phyloP scores from a whole-genome alignment of 2,888 invertebrate genomes.

The Frankliniella intonsa region DNA sequence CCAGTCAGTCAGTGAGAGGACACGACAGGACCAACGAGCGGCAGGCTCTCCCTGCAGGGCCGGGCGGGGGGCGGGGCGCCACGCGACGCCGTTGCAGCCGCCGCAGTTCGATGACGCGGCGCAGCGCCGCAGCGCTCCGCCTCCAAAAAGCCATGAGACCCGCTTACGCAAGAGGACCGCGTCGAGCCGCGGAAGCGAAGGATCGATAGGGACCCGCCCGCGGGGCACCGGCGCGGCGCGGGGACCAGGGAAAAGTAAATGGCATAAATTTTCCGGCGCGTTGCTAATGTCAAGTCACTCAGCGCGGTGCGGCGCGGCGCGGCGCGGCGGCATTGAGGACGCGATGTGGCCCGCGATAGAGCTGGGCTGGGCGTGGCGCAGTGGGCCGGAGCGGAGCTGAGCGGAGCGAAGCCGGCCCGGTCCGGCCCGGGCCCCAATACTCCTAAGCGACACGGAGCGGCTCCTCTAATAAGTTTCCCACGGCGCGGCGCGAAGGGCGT shows the following conservation, averaged over 20 bases:
- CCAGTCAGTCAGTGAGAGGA: conserved; percentile 4
- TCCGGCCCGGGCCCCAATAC: neutral
- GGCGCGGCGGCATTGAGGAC: too few relatives aligned
- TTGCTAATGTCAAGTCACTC: neutral
- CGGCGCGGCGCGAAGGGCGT: neutral
- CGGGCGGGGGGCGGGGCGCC: too few relatives aligned
- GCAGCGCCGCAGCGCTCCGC: too few relatives aligned
- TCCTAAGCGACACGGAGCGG: neutral
- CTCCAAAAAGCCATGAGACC: too few relatives aligned
- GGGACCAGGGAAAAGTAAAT: neutral
- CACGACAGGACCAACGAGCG: too few relatives aligned
- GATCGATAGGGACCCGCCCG: neutral
- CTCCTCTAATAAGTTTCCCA: neutral
- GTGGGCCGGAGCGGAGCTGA: neutral
- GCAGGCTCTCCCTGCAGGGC: neutral
- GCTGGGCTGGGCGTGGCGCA: too few relatives aligned
- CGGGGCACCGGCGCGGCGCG: neutral
- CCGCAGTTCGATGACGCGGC: too few relatives aligned
- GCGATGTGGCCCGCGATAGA: too few relatives aligned
- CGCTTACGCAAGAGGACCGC: too few relatives aligned
- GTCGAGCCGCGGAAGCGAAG: too few relatives aligned
- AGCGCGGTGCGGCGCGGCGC: neutral
- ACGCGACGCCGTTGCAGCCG: too few relatives aligned
- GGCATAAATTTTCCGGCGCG: neutral
- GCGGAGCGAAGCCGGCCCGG: neutral